Evolutionary conservation across 35 echinoderm and acorn worm genomes (phyloP).

Genomic region (Chiridota heheva): DNA sequence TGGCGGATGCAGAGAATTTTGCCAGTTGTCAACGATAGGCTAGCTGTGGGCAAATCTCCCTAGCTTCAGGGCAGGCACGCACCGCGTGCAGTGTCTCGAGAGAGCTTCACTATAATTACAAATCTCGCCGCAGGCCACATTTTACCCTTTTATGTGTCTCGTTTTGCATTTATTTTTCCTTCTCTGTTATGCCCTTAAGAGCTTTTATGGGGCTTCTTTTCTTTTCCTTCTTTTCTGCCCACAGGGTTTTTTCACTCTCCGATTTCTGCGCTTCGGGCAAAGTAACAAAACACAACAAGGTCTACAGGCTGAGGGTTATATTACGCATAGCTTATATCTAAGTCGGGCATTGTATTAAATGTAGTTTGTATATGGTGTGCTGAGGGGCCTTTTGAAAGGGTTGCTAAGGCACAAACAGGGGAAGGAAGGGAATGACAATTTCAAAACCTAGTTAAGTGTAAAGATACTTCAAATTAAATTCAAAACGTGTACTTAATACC

Average conservation of each 20-base stretch:
- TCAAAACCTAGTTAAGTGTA: too few species aligned
- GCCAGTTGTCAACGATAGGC: slow-evolving; percentile 49
- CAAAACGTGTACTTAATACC: too few species aligned
- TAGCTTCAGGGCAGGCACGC: slow-evolving; percentile 51
- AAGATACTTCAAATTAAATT: too few species aligned
- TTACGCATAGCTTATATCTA: too few species aligned
- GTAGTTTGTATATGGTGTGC: too few species aligned
- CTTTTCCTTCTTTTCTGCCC: slow-evolving; percentile 47
- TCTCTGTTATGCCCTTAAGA: slow-evolving; percentile 43
- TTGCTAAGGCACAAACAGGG: too few species aligned
- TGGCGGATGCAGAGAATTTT: slow-evolving; percentile 46
- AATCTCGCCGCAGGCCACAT: slow-evolving; percentile 43
- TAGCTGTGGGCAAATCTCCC: slow-evolving; percentile 49
- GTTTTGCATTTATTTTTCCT: slow-evolving; percentile 59
- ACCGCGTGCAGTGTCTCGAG: slow-evolving; percentile 31
- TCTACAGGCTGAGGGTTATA: too few species aligned
- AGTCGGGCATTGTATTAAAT: too few species aligned
- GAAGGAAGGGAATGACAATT: too few species aligned
- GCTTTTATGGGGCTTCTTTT: slow-evolving; percentile 47
- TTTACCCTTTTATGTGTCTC: slow-evolving; percentile 58
- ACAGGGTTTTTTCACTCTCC: slow-evolving; percentile 38
- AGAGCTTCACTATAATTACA: slow-evolving; percentile 49
- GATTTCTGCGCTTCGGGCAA: slow-evolving; percentile 39
- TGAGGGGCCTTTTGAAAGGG: too few species aligned
- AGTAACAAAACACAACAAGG: slow-evolving; percentile 44